These are phyloP conservation scores for Xiphophorus maculatus DNA, from an alignment of 2,113 vertebrate species.

Conservation along the genomic window DNA sequence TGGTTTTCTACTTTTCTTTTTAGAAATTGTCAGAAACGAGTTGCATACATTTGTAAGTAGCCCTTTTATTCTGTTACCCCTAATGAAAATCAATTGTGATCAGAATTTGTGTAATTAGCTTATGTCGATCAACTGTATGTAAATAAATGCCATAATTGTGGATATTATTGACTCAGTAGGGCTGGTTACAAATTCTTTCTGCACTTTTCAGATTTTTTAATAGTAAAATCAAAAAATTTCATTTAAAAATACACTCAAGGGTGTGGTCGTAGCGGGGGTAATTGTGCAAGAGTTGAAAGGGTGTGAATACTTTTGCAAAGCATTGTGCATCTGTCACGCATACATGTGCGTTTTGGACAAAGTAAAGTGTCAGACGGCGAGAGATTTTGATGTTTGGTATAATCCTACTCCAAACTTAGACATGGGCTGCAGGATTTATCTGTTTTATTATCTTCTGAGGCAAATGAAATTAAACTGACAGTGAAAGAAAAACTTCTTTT, in stretches of 20 bases:
- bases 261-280: neutral
- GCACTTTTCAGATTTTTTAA: neutral
- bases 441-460: constrained; percentile 78
- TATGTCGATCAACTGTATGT: too few relatives aligned
- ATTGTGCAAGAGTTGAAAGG: neutral
- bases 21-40: too few relatives aligned
- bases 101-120: neutral
- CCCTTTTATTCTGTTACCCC: neutral
- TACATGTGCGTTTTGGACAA: constrained; percentile 15
- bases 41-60: neutral
- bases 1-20: too few relatives aligned
- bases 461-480: constrained; percentile 75
- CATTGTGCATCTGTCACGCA: constrained; percentile 5
- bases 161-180: neutral
- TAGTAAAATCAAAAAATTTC: neutral
- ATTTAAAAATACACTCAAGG: neutral
- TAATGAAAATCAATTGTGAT: neutral
- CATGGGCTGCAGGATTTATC: constrained; percentile 72
- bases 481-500: constrained; percentile 62
- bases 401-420: constrained; percentile 56
- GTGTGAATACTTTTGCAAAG: neutral
- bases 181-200: neutral
- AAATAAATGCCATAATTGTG: too few relatives aligned
- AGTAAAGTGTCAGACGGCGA: constrained; percentile 9
- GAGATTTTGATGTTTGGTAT: constrained; percentile 21